These are phyloP conservation scores for Gila robusta DNA, from an alignment of 2,797 vertebrate genomes.

Conservation along the genomic window DNA sequence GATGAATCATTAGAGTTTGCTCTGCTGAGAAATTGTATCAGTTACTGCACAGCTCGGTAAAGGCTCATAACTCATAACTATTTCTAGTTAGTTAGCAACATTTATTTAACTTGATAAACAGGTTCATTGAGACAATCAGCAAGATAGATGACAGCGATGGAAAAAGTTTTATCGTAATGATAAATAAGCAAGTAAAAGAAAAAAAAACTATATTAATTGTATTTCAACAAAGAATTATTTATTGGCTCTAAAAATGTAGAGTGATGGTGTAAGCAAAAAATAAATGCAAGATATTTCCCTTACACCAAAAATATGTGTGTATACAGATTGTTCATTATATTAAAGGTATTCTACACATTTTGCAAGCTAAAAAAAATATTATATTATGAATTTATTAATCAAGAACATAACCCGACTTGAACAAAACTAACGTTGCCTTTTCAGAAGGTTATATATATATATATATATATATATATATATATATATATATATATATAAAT, in stretches of 20 bases:
- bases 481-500: too few species aligned
- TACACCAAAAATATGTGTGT: neutral
- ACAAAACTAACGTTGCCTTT: neutral
- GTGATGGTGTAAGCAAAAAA: neutral
- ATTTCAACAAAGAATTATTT: neutral
- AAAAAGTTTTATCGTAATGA: neutral
- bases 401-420: neutral
- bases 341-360: neutral
- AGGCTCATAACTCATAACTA: neutral
- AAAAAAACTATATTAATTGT: neutral
- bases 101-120: neutral
- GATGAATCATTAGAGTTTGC: neutral
- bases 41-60: neutral
- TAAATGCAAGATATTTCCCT: neutral
- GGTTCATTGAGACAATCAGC: neutral
- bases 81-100: neutral
- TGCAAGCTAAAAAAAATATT: neutral
- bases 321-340: neutral
- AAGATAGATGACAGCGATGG: neutral
- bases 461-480: too few species aligned
- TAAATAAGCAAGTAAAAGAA: neutral
- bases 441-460: too few species aligned
- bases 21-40: neutral
- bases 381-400: neutral
- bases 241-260: neutral